Conservation (phyloP, 2,113 vertebrate species). For the Corythaixoides concolor region DNA sequence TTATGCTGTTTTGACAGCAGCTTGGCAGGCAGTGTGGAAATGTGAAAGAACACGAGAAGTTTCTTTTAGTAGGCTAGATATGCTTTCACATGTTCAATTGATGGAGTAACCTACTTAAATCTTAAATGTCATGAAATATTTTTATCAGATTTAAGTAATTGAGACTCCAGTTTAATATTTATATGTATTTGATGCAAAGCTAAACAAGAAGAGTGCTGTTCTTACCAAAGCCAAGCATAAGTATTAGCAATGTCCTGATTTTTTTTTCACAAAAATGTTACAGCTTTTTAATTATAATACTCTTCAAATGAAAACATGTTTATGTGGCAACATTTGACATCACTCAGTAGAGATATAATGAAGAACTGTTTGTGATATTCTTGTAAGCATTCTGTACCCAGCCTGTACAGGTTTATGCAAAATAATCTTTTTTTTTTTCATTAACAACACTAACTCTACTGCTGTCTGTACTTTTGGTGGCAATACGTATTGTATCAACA, state of each 20-base stretch:
- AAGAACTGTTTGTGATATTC: background rate
- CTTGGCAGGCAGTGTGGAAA: background rate
- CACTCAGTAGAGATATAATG: background rate
- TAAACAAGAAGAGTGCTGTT: background rate
- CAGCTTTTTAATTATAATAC: background rate
- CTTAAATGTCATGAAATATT: background rate
- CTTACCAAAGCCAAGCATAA: background rate
- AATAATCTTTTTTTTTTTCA: background rate
- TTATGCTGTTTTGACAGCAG: background rate
- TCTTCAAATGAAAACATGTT: background rate
- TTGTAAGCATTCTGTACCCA: background rate
- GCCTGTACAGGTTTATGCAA: background rate
- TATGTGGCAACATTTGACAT: background rate
- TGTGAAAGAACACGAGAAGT: background rate
- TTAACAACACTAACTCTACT: background rate
- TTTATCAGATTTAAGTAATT: background rate
- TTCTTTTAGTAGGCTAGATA: background rate
- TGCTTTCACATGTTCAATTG: background rate
- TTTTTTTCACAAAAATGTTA: background rate
- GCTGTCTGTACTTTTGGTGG: background rate
- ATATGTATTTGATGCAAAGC: background rate
- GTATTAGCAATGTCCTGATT: background rate
- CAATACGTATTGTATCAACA: background rate
- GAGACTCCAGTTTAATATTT: background rate
- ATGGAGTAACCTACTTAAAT: background rate